A percentile compares a stretch with the other conserved stretches of the same genome.
Conservation (phyloP, 2,113 vertebrate genomes). For the Indicator indicator region DNA sequence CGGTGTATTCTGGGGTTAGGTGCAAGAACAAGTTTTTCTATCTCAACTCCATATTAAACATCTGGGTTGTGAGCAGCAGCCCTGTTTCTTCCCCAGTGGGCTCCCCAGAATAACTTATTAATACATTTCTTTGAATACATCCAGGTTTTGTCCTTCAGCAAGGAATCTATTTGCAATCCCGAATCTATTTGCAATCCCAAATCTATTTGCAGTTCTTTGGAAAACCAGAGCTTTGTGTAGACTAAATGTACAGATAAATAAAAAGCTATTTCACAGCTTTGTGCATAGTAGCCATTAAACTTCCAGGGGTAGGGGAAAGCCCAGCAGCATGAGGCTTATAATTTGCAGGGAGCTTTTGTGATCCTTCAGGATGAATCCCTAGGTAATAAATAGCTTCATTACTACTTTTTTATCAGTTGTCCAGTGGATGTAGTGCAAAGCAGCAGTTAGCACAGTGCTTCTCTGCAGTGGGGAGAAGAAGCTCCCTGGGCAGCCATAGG, state of each 20-base stretch:
- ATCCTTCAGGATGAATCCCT: neutral
- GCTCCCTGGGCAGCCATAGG: neutral
- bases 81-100: neutral
- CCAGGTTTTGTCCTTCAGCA: slow-evolving; percentile 45
- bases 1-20: slow-evolving; percentile 17
- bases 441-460: neutral
- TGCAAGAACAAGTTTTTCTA: neutral
- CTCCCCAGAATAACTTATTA: neutral
- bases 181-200: neutral
- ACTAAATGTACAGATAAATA: slow-evolving; percentile 29
- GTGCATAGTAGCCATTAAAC: neutral
- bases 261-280: slow-evolving; percentile 1
- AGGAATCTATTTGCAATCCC: neutral
- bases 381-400: neutral
- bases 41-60: neutral
- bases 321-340: neutral
- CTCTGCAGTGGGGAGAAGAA: neutral
- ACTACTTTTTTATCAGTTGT: neutral
- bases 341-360: neutral
- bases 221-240: neutral
- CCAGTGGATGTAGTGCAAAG: neutral
- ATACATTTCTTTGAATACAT: slow-evolving; percentile 15
- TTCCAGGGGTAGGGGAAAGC: neutral
- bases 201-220: neutral
- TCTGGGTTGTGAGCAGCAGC: neutral